Conservation (phyloP, 2,888 invertebrate species). For the Andrena haemorrhoa region DNA sequence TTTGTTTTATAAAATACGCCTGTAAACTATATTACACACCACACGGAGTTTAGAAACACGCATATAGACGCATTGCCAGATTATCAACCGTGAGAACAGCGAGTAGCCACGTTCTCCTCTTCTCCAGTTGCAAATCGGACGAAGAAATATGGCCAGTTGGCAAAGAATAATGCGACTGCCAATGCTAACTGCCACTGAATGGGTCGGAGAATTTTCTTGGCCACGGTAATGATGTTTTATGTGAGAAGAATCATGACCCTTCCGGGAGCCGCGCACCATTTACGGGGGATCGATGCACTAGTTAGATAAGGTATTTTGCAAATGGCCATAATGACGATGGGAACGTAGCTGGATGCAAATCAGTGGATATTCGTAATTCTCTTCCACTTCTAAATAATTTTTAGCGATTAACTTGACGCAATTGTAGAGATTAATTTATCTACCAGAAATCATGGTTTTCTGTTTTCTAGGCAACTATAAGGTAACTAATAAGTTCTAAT, state of each 20-base stretch:
- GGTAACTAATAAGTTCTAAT: not conserved
- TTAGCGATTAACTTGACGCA: not conserved
- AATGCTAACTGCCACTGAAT: constrained; percentile 42
- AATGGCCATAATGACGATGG: not conserved
- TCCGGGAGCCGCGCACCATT: constrained; percentile 35
- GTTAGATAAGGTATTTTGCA: constrained; percentile 38
- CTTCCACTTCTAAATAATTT: not conserved
- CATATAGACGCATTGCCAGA: not conserved
- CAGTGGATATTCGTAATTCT: not conserved
- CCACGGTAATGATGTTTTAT: constrained; percentile 51
- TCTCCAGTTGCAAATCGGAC: constrained; percentile 28
- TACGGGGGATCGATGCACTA: constrained; percentile 31
- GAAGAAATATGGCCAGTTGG: constrained; percentile 30
- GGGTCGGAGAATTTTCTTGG: constrained; percentile 33
- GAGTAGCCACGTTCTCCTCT: constrained; percentile 38
- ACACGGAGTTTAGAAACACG: not conserved
- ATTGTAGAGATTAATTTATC: not conserved
- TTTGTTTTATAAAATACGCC: no score
- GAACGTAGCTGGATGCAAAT: not conserved
- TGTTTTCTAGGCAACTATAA: not conserved
- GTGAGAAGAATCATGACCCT: constrained; percentile 38
- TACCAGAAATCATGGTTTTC: no score
- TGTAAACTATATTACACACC: not conserved
- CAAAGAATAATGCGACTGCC: constrained; percentile 47
- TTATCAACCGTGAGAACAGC: constrained; percentile 63